Base-by-base conservation (phyloP, 2,797 vertebrate species). In the Rhinoraja longicauda region DNA sequence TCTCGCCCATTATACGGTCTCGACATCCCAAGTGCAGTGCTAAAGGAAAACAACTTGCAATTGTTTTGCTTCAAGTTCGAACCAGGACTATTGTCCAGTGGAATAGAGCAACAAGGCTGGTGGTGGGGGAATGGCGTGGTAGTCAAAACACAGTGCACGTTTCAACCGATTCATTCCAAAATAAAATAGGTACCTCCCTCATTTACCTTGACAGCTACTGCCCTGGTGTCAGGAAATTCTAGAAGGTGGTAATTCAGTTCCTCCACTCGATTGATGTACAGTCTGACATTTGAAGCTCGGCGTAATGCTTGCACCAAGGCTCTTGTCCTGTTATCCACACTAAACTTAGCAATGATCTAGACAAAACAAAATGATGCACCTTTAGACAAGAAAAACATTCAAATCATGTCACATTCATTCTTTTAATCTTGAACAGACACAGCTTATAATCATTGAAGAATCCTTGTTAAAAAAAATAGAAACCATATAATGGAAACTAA, bases 331-430 rank as follows among this genome's bases (percentile, higher is more conserved):
- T 99, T 99, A 96, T 99, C 98, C 95, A 99, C 97, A 94, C 98
- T 99, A 94, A 99, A 97, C 94, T 98, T 97, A 93, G 98, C 98
- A 96, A 99, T 99, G 94, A 99, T 99, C 99, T 99, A 94, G 36
- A 92, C 94, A 92, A 93, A 81, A 95, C 0, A 94, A 90, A 94
- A 70, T 15, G 39, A 57, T 57, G 67, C 19, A 26, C 26, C 17
- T 39, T 8, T 26, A 92, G 29, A 15, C 45, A 26, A 91, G 36
- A 62, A 29, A 92, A 53, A 19, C 45, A 53, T 53, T 53, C 45
- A 53, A 0, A 53, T 45, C 19, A 8, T 0, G 82, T 62, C 57
- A 62, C 26, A 15, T 12, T 13, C 15, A 62, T 59, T 62, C 57
- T 62, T 26, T 17, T 62, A 13, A 57, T 59, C 53, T 86, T 86